Conservation (phyloP, 2,797 vertebrate genomes). For the Pseudocheirus occidentalis region DNA sequence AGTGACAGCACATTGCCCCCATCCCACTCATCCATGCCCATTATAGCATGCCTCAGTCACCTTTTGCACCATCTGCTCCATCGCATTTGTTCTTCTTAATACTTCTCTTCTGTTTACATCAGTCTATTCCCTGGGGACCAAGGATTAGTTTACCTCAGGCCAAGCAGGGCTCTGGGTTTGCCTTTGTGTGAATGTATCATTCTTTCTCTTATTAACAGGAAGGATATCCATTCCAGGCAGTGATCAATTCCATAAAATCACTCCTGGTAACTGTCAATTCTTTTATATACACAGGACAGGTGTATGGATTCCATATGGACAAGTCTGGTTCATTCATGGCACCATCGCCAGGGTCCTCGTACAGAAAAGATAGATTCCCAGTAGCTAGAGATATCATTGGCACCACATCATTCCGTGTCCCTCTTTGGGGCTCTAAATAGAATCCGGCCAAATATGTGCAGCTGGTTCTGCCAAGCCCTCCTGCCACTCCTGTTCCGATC, state of each 20-base stretch:
- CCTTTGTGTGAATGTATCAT: neutral
- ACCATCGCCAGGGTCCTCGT: slow-evolving; percentile 41
- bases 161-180: neutral
- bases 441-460: slow-evolving; percentile 67
- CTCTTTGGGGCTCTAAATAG: slow-evolving; percentile 66
- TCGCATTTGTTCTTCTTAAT: slow-evolving; percentile 33
- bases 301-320: neutral
- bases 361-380: slow-evolving; percentile 52
- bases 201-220: slow-evolving; percentile 39
- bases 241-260: neutral
- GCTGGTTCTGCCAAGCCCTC: slow-evolving; percentile 69
- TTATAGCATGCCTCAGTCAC: neutral
- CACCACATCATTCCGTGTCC: slow-evolving; percentile 54
- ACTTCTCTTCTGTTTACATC: slow-evolving; percentile 45
- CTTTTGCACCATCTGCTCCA: slow-evolving; percentile 45
- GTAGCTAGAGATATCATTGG: slow-evolving; percentile 57
- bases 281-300: neutral
- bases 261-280: neutral
- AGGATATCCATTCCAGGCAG: neutral
- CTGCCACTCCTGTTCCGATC: slow-evolving; percentile 60
- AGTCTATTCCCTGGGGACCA: slow-evolving; percentile 49
- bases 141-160: slow-evolving; percentile 52
- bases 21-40: neutral
- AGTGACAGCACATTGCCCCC: neutral
- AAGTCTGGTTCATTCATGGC: slow-evolving; percentile 13